Evolutionary conservation across 2,797 vertebrate genomes (phyloP), one percentile per base, ranked within the genome.

Genomic region (Chaetodon trifasciatus): DNA sequence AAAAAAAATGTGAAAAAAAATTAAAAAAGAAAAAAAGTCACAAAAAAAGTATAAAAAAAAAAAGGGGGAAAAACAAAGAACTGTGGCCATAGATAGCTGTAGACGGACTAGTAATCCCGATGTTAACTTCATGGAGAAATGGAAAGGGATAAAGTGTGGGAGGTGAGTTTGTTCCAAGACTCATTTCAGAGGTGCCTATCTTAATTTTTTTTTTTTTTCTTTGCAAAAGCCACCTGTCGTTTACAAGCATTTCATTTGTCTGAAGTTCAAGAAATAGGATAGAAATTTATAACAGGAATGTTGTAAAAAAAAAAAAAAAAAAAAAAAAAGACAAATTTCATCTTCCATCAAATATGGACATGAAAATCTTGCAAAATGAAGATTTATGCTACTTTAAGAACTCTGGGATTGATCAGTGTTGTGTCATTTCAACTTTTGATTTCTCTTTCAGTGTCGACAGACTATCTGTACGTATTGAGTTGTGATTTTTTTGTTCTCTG

Each of bases 341-440:
- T 95, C 96, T 96, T 97, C 94, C 95, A 96, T 97, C 90, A 84
- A 93, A 88, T 75, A 92, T 90, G 91, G 90, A 93, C 87, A 82
- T 85, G 81, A 88, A 91, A 94, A 93, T 96, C 94, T 94, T 97
- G 97, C 96, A 94, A 96, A 97, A 96, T 95, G 95, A 97, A 97
- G 96, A 97, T 94, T 88, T 93, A 93, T 95, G 96, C 96, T 96
- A 95, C 96, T 98, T 94, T 39, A 96, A 96, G 96, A 97, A 97
- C 97, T 98, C 97, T 97, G 97, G 98, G 97, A 97, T 96, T 92
- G 97, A 97, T 96, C 96, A 96, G 97, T 97, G 96, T 97, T 94
- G 82, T 90, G 82, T 93, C 90, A 89, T 91, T 94, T 93, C 76
- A 78, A 53, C 68, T 92, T 92, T 92, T 86, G 39, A 77, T 88